Conservation (phyloP, 1,140 invertebrate genomes). For the Acromyrmex charruanus region DNA sequence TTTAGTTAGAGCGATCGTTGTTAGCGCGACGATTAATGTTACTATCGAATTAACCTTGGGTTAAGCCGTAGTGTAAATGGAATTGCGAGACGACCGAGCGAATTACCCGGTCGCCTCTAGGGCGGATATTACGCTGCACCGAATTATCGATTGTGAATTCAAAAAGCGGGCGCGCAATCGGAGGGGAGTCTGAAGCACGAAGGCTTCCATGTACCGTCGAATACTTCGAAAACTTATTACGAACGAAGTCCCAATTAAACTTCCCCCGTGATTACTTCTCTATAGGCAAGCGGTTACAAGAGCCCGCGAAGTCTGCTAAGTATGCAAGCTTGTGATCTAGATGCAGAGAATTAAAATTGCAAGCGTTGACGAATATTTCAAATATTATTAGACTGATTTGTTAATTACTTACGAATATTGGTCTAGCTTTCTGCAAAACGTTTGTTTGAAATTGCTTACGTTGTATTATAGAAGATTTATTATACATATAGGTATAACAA, state of each 20-base stretch:
- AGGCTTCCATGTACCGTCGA: constrained; percentile 42
- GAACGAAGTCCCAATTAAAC: constrained; percentile 63
- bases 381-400: not conserved
- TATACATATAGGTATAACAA: not conserved
- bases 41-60: constrained; percentile 63
- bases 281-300: constrained; percentile 49
- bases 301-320: constrained; percentile 31
- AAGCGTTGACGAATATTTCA: constrained; percentile 28
- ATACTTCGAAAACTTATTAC: constrained; percentile 62
- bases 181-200: constrained; percentile 45
- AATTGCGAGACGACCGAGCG: constrained; percentile 64
- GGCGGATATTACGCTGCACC: constrained; percentile 63
- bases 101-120: constrained; percentile 59
- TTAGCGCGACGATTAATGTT: constrained; percentile 62
- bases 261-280: constrained; percentile 56
- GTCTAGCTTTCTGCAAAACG: not conserved
- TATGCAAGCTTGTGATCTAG: constrained; percentile 29
- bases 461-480: not conserved
- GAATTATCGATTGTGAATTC: constrained; percentile 66
- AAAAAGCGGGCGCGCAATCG: constrained; percentile 61
- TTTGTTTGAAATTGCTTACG: not conserved
- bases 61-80: constrained; percentile 63
- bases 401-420: constrained; percentile 8
- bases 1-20: constrained; percentile 48
- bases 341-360: constrained; percentile 24